Evolutionary conservation across 2,888 invertebrate species (phyloP).

Genomic region (Mythimna albipuncta): DNA sequence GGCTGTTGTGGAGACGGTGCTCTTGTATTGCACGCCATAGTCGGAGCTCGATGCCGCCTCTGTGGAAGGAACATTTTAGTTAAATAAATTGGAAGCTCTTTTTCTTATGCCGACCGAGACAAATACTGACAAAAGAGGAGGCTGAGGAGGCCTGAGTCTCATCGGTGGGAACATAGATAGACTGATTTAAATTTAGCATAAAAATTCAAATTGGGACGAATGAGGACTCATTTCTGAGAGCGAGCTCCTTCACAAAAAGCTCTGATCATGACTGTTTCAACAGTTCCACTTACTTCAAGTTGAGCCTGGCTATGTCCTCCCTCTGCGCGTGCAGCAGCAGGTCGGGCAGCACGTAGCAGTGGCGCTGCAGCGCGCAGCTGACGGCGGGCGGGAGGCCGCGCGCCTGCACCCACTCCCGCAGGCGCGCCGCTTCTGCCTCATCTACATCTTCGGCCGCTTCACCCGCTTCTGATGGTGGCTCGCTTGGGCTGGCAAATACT

Average conservation of each 20-base stretch:
- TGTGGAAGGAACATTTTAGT: conserved; percentile 72
- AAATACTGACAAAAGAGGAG: too few relatives aligned
- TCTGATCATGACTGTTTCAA: too few relatives aligned
- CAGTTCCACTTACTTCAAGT: conserved; percentile 67
- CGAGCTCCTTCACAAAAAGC: too few relatives aligned
- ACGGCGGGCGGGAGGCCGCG: conserved; percentile 93
- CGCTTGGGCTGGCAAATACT: conserved; percentile 51
- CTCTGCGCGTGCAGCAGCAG: conserved; percentile 94
- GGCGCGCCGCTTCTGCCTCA: conserved; percentile 69
- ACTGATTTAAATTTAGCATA: too few relatives aligned
- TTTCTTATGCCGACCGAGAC: too few relatives aligned
- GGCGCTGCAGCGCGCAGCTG: conserved; percentile 92
- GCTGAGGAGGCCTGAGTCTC: too few relatives aligned
- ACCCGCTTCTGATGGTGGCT: conserved; percentile 3
- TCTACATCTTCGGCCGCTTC: conserved; percentile 45
- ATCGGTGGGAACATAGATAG: too few relatives aligned
- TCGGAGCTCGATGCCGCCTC: conserved; percentile 95
- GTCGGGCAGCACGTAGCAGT: conserved; percentile 95
- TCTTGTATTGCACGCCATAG: conserved; percentile 96
- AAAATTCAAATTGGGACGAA: too few relatives aligned
- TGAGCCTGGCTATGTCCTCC: conserved; percentile 95
- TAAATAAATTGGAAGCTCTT: too few relatives aligned
- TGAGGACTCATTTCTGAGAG: too few relatives aligned
- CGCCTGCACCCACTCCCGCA: conserved; percentile 94
- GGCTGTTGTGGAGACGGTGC: conserved; percentile 84